A percentile compares a stretch with the other conserved stretches of the same genome.
Evolutionary conservation across 2,888 invertebrate genomes (phyloP).

Genomic region (Clusia tigrina): DNA sequence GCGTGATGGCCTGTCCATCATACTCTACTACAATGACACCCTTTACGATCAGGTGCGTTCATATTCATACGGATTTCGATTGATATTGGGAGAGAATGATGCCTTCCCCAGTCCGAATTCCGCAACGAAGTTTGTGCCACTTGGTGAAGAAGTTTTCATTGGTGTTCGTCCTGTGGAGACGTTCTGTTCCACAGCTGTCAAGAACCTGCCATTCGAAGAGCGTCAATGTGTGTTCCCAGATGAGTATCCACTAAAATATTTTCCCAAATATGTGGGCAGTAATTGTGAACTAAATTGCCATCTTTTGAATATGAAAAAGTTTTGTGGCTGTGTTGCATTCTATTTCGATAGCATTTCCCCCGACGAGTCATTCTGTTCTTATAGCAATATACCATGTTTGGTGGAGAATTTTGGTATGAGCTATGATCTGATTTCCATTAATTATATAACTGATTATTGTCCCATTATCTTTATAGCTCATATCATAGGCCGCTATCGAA

Average conservation of each 20-base stretch:
- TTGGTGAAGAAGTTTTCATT: constrained; percentile 52
- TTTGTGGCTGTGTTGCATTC: constrained; percentile 59
- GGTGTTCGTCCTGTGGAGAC: constrained; percentile 52
- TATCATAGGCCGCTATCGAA: constrained; percentile 47
- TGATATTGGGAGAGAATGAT: constrained; percentile 54
- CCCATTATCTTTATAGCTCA: constrained; percentile 41
- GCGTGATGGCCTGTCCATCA: constrained; percentile 54
- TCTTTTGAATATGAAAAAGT: constrained; percentile 49
- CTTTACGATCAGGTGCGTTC: constrained; percentile 38
- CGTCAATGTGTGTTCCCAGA: constrained; percentile 67
- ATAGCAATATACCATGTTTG: constrained; percentile 66
- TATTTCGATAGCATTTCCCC: constrained; percentile 48
- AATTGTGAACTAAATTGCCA: constrained; percentile 68
- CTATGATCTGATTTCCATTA: background rate
- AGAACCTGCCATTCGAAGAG: constrained; percentile 55
- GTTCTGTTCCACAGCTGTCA: constrained; percentile 55
- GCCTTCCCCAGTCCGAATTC: constrained; percentile 57
- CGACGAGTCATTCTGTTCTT: constrained; percentile 60
- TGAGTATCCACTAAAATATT: constrained; percentile 60
- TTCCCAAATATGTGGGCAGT: constrained; percentile 55
- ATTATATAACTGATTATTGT: background rate
- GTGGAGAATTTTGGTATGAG: constrained; percentile 61
- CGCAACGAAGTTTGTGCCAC: constrained; percentile 50
- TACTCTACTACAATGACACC: constrained; percentile 51
- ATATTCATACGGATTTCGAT: constrained; percentile 55